Conservation (phyloP, 2,888 invertebrate genomes). For the Dryobota labecula region DNA sequence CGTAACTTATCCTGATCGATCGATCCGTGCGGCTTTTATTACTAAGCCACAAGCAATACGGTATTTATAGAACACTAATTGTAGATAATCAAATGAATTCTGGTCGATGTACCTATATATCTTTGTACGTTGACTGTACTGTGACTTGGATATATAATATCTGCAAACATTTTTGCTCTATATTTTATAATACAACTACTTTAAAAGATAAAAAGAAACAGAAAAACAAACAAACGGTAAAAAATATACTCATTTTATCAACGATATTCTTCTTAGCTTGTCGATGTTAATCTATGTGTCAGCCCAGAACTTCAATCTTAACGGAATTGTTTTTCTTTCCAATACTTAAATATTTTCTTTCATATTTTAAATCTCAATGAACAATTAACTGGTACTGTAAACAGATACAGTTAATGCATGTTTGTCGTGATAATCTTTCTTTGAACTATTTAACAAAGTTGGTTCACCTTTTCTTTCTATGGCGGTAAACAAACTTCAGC, state of each 20-base stretch:
- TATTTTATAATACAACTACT: background rate
- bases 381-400: background rate
- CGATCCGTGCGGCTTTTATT: too few relatives aligned
- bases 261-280: background rate
- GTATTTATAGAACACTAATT: too few relatives aligned
- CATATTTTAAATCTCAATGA: slow-evolving; percentile 11
- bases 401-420: slow-evolving; percentile 21
- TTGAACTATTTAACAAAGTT: background rate
- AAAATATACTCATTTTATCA: background rate
- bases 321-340: background rate
- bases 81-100: background rate
- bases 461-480: background rate
- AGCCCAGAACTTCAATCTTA: slow-evolving; percentile 6
- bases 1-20: too few relatives aligned
- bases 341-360: slow-evolving; percentile 4
- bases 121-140: background rate
- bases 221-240: too few relatives aligned
- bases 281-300: background rate
- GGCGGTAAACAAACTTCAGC: background rate
- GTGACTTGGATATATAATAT: background rate
- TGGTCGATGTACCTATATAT: background rate
- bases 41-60: too few relatives aligned
- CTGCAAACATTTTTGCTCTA: background rate
- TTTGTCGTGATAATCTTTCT: slow-evolving; percentile 33
- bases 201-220: background rate